Conservation (phyloP, 2,888 invertebrate genomes). For the Stegana nigrithorax region DNA sequence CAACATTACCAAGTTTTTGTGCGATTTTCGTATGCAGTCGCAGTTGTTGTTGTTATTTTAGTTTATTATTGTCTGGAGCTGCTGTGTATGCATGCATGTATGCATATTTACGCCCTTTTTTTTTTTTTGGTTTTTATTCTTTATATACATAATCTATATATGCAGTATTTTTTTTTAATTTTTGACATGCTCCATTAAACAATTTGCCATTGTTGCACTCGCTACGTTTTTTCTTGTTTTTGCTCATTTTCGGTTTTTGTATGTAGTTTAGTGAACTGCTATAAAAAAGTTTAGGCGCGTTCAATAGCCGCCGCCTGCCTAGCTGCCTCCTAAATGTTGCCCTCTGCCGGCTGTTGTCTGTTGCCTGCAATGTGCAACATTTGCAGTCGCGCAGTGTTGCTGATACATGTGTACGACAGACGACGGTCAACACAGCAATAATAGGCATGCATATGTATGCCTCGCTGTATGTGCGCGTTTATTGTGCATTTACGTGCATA, state of each 20-base stretch:
- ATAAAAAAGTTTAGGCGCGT: not conserved
- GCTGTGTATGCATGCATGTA: too few species aligned
- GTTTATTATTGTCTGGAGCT: not conserved
- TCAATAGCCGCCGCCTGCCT: not conserved
- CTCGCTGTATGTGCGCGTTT: not conserved
- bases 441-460: not conserved
- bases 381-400: not conserved
- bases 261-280: too few species aligned
- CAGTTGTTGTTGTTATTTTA: not conserved
- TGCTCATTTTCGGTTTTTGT: not conserved
- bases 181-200: slow-evolving; percentile 55
- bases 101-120: slow-evolving; percentile 11
- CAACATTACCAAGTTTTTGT: not conserved
- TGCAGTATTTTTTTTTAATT: slow-evolving; percentile 6
- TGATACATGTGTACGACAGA: too few species aligned
- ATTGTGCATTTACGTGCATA: slow-evolving; percentile 5
- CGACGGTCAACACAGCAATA: not conserved
- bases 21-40: not conserved
- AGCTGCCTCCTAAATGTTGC: too few species aligned
- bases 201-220: slow-evolving; percentile 56
- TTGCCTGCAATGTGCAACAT: not conserved
- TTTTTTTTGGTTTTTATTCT: not conserved
- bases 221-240: slow-evolving; percentile 17
- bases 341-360: too few species aligned
- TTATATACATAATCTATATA: not conserved